Percentiles rank a stretch among this genome's conserved stretches.
These are phyloP conservation scores for Blastobasis adustella DNA, from an alignment of 2,888 invertebrate genomes.

Conservation along the genomic window DNA sequence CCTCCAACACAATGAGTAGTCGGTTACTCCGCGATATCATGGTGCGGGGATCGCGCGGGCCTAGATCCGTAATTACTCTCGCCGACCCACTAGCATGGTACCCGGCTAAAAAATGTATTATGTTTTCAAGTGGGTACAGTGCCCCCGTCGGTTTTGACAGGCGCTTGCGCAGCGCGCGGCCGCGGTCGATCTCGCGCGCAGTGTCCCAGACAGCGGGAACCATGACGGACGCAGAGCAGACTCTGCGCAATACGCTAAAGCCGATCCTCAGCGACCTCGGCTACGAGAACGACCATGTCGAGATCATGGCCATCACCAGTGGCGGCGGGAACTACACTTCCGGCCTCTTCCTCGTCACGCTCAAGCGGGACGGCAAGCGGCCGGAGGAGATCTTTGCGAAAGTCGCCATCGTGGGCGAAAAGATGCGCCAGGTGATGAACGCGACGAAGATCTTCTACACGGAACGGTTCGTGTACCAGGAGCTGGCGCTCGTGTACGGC, in stretches of 20 bases:
- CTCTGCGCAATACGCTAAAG: constrained; percentile 24
- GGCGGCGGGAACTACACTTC: constrained; percentile 42
- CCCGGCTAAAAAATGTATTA: too few relatives aligned
- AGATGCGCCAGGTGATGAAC: constrained; percentile 21
- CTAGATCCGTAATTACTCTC: too few relatives aligned
- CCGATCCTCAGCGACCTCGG: constrained; percentile 22
- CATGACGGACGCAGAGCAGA: constrained; percentile 29
- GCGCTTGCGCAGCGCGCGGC: too few relatives aligned
- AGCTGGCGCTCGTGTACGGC: constrained; percentile 21
- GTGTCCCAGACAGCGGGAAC: not conserved
- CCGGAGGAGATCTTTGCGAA: constrained; percentile 37
- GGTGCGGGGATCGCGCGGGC: too few relatives aligned
- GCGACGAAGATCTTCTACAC: constrained; percentile 17
- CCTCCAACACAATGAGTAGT: too few relatives aligned
- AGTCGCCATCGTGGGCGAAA: constrained; percentile 27
- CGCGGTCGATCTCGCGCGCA: not conserved
- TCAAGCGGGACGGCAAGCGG: constrained; percentile 13
- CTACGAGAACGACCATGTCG: constrained; percentile 16
- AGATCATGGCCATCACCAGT: constrained; percentile 25
- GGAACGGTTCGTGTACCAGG: constrained; percentile 26
- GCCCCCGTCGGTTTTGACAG: too few relatives aligned
- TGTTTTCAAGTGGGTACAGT: too few relatives aligned
- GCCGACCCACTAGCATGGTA: too few relatives aligned
- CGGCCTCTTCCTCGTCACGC: constrained; percentile 22
- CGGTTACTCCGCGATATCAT: too few relatives aligned